These are phyloP conservation scores for Petroica traversi DNA, from an alignment of 2,113 vertebrate species.

Conservation along the genomic window DNA sequence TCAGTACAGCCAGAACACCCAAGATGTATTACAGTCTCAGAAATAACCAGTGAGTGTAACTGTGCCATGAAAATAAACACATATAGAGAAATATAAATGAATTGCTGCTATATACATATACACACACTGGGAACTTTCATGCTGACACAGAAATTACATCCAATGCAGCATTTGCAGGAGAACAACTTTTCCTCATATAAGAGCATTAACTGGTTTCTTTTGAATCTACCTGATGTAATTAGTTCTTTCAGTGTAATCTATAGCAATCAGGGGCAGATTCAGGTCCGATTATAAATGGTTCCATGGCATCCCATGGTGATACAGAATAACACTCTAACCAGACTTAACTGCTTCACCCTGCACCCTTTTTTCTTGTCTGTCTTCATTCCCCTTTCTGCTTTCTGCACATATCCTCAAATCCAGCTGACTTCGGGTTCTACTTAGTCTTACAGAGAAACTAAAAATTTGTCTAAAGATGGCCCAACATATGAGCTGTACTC, in stretches of 20 bases:
- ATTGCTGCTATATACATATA: background rate
- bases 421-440: background rate
- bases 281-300: background rate
- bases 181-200: background rate
- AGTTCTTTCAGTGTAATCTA: background rate
- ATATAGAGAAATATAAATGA: background rate
- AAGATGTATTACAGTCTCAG: slow-evolving; percentile 6
- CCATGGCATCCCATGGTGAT: background rate
- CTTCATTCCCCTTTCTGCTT: background rate
- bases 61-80: background rate
- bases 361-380: background rate
- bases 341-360: background rate
- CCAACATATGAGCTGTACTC: background rate
- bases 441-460: background rate
- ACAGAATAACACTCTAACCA: background rate
- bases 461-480: background rate
- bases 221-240: background rate
- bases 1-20: slow-evolving; percentile 38
- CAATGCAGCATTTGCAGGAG: background rate
- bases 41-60: background rate
- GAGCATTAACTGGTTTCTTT: background rate
- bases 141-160: background rate
- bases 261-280: background rate
- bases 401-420: background rate
- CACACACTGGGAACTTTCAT: background rate